Evolutionary conservation across 2,888 invertebrate genomes (phyloP).

Genomic region (Lasioglossum marginatum): DNA sequence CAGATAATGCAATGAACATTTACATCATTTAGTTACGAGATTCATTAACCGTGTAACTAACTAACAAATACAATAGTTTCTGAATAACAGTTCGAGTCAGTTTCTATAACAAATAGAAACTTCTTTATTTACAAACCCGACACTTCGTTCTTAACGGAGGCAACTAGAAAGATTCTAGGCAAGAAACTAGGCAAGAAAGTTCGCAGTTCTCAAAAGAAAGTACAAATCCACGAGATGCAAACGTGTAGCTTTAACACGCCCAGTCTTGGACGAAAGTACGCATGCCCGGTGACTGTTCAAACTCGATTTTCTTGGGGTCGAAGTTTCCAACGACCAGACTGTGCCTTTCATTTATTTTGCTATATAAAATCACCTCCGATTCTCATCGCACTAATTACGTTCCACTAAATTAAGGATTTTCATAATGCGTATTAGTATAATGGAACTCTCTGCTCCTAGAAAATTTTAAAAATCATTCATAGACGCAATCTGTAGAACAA

Average conservation of each 20-base stretch:
- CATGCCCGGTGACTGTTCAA: not conserved
- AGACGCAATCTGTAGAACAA: not conserved
- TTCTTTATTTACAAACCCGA: not conserved
- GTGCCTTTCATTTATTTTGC: not conserved
- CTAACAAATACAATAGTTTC: no score
- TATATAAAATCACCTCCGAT: not conserved
- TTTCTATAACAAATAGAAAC: not conserved
- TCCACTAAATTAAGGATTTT: not conserved
- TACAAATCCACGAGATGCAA: not conserved
- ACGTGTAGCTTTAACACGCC: not conserved
- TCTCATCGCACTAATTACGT: not conserved
- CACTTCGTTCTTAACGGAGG: not conserved
- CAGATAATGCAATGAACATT: not conserved
- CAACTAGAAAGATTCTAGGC: no score
- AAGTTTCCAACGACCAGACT: not conserved
- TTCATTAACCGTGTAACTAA: not conserved
- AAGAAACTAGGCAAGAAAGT: no score
- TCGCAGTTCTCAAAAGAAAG: not conserved
- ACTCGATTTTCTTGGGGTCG: not conserved
- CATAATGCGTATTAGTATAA: not conserved
- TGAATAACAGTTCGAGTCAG: not conserved
- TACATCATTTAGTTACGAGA: not conserved
- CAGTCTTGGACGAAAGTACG: not conserved
- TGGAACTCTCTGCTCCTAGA: not conserved
- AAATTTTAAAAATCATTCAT: not conserved